A percentile compares a stretch with the other conserved stretches of the same genome.
These are phyloP conservation scores for Pantherophis vulpinus DNA, from an alignment of 2,797 vertebrate species.

Conservation along the genomic window DNA sequence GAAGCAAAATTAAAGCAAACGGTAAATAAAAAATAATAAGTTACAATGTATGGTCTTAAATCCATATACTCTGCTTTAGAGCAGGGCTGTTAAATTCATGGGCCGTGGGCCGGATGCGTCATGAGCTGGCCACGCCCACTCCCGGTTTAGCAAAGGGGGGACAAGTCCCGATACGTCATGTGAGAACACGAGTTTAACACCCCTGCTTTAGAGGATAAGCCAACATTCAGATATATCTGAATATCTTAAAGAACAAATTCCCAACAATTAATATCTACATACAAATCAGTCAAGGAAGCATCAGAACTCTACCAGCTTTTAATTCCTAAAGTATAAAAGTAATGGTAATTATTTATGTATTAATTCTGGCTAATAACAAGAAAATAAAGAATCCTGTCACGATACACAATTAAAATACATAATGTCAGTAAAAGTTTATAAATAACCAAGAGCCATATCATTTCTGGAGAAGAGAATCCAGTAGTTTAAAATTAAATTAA, in stretches of 20 bases:
- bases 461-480: conserved; percentile 6
- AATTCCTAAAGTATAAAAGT: neutral
- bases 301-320: neutral
- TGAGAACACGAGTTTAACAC: no score
- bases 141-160: no score
- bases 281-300: conserved; percentile 17
- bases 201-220: neutral
- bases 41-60: conserved; percentile 7
- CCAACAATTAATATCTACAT: neutral
- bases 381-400: neutral
- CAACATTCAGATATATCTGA: neutral
- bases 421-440: conserved; percentile 8
- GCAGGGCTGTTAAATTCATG: no score
- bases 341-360: neutral
- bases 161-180: no score
- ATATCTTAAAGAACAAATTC: neutral
- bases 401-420: neutral
- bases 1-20: conserved; percentile 67
- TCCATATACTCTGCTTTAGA: neutral
- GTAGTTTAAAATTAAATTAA: conserved; percentile 34
- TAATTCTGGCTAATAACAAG: neutral
- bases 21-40: conserved; percentile 46
- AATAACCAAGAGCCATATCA: conserved; percentile 7
- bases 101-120: no score
- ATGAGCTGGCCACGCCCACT: no score